These are phyloP conservation scores for Marmota flaviventris DNA, from an alignment of 2,113 vertebrate genomes.

Conservation along the genomic window DNA sequence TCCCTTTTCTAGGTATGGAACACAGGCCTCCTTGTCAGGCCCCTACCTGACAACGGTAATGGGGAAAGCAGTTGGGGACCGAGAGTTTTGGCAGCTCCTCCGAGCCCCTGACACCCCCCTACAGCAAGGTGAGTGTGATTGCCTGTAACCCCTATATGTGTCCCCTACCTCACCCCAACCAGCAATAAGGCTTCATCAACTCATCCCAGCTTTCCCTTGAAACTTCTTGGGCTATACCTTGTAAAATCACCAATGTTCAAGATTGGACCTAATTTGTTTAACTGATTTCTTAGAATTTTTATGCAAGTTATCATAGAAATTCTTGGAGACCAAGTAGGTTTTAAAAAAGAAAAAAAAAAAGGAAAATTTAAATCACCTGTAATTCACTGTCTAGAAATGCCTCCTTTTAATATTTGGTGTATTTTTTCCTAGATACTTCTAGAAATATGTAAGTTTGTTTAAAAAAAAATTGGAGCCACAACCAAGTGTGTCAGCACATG, in stretches of 20 bases:
- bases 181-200: rapidly evolving
- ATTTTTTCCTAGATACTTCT: constrained; percentile 27
- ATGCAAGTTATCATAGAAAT: neutral
- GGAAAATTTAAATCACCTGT: neutral
- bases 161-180: neutral
- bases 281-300: neutral
- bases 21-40: constrained; percentile 90
- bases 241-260: neutral
- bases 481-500: too few species aligned
- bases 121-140: constrained; percentile 89
- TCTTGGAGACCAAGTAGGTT: neutral
- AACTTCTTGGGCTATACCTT: neutral
- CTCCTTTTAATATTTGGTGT: neutral
- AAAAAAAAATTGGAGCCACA: too few species aligned
- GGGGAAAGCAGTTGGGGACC: constrained; percentile 87
- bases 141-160: neutral
- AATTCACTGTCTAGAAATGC: neutral
- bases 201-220: neutral
- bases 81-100: constrained; percentile 93
- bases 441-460: neutral
- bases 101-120: constrained; percentile 84
- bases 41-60: constrained; percentile 92
- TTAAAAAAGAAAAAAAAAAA: neutral
- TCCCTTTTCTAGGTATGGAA: constrained; percentile 89
- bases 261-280: neutral